Base-by-base conservation (phyloP, 53 echinoderm and acorn worm genomes). In the Zoroaster sp. region DNA sequence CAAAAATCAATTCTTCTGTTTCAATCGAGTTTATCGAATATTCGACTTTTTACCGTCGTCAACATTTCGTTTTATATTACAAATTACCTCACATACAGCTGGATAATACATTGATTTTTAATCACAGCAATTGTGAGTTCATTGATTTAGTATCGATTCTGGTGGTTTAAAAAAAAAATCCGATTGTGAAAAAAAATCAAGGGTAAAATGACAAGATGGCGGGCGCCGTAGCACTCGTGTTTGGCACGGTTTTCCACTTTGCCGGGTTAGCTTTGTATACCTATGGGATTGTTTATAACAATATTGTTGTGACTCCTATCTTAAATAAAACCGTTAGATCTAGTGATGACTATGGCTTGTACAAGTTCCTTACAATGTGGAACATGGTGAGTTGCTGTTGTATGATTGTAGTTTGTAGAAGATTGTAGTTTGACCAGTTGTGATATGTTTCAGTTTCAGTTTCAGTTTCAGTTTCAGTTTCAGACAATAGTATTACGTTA, bases 351-450 rank as follows among this genome's bases (percentile, higher is more conserved):
- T 85, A 88, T 63, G 92, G 92, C 49, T 65, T 39, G 65, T 73
- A 63, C 18, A 93, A 93, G 80, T 93, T 87, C 51, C 78, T 93
- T 4, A 93, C 93, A 34, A 87, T 91, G 42, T 93, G 93, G 93
- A 80, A 80, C 53, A 36, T 91, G 74, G 93, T 93, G 52, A 91
- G 93, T 87, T 1, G 35, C 70, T 3, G 35, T 33, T 77, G 59
- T 30, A 25, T 32, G 3, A 13, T 3, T 70, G 36, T 70, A 31
- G 4, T 51, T 18, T 18, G 21, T n/a, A n/a, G n/a, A n/a, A n/a
- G n/a, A n/a, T n/a, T n/a, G n/a, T n/a, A n/a, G 63, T 36, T 80
- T 55, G 63, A 40, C 59, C 40, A 80, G 81, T 34, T 36, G 30
- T 20, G 69, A 72, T 45, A 42, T 32, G 32, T 13, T 14, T n/a